A percentile compares a stretch with the other conserved stretches of the same genome.
Conservation (phyloP, 64 coral and sea anemone genomes). For the Dendrophyllia cribrosa region DNA sequence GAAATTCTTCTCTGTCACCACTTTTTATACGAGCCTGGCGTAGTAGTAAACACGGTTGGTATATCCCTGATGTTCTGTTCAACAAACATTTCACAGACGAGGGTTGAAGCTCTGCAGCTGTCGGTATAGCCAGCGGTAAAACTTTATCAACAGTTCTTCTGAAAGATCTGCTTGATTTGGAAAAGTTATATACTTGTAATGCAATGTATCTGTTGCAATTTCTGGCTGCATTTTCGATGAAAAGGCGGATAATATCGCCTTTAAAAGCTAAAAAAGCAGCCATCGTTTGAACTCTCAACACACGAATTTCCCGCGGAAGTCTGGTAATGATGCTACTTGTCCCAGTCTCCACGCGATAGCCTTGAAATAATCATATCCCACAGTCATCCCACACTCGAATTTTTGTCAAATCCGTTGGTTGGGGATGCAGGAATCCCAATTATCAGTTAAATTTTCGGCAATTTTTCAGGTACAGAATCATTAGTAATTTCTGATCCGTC, state of each 20-base stretch:
- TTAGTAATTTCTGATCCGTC: too few relatives aligned
- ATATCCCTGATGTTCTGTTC: not conserved
- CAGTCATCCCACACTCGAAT: too few relatives aligned
- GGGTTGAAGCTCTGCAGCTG: not conserved
- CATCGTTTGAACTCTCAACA: not conserved
- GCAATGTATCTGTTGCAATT: not conserved
- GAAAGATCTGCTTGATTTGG: not conserved
- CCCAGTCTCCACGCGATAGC: not conserved
- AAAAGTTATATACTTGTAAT: not conserved
- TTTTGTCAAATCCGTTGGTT: too few relatives aligned
- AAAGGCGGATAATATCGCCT: not conserved
- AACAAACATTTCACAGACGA: not conserved
- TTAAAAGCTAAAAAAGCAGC: not conserved
- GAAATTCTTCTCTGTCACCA: not conserved
- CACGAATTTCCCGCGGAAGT: slow-evolving; percentile 29
- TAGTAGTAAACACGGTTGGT: slow-evolving; percentile 3
- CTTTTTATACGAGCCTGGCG: not conserved
- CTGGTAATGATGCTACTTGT: not conserved
- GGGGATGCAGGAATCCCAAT: too few relatives aligned
- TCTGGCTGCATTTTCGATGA: not conserved
- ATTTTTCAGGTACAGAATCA: too few relatives aligned
- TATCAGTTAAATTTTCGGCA: too few relatives aligned
- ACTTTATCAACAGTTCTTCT: not conserved
- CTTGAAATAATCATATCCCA: too few relatives aligned
- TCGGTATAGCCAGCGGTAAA: not conserved